A percentile compares a stretch with the other conserved stretches of the same genome.
phyloP scores from a whole-genome alignment of 2,888 invertebrate genomes.

The Phengaris arion region DNA sequence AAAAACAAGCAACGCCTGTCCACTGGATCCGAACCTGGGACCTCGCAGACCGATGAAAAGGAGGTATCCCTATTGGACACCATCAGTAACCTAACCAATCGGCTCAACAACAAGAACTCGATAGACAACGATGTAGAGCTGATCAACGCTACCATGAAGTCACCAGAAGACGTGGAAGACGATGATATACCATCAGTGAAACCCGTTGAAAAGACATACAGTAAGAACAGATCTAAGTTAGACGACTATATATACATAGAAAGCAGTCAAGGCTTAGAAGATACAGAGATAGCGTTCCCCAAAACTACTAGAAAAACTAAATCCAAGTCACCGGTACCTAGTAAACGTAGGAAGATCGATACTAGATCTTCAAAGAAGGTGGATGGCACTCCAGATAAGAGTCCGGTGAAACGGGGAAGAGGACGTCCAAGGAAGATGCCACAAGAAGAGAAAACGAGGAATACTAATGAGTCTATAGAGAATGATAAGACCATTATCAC shows the following conservation, averaged over 20 bases:
- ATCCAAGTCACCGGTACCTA: slow-evolving; percentile 57
- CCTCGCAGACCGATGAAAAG: slow-evolving; percentile 48
- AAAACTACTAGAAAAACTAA: slow-evolving; percentile 55
- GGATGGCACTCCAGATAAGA: slow-evolving; percentile 48
- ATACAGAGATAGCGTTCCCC: slow-evolving; percentile 61
- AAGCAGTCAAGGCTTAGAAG: slow-evolving; percentile 63
- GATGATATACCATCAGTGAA: slow-evolving; percentile 65
- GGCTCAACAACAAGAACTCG: slow-evolving; percentile 63
- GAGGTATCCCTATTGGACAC: slow-evolving; percentile 55
- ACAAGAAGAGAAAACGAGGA: slow-evolving; percentile 47
- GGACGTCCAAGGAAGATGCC: slow-evolving; percentile 41
- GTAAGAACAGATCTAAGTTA: slow-evolving; percentile 62
- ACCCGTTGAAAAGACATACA: slow-evolving; percentile 69
- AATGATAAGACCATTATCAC: slow-evolving; percentile 60
- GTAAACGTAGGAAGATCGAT: slow-evolving; percentile 66
- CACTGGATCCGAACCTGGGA: slow-evolving; percentile 51
- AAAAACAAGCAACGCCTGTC: slow-evolving; percentile 65
- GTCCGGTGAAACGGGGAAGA: slow-evolving; percentile 41
- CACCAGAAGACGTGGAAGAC: slow-evolving; percentile 51
- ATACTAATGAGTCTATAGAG: slow-evolving; percentile 70
- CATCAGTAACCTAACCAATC: slow-evolving; percentile 58
- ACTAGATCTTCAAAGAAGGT: slow-evolving; percentile 44
- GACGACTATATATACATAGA: slow-evolving; percentile 72
- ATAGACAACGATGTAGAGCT: slow-evolving; percentile 69
- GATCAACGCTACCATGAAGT: slow-evolving; percentile 61